Percentiles rank a stretch among this genome's conserved stretches.
Conservation (phyloP, 1,140 invertebrate species). For the Coptotermes formosanus region DNA sequence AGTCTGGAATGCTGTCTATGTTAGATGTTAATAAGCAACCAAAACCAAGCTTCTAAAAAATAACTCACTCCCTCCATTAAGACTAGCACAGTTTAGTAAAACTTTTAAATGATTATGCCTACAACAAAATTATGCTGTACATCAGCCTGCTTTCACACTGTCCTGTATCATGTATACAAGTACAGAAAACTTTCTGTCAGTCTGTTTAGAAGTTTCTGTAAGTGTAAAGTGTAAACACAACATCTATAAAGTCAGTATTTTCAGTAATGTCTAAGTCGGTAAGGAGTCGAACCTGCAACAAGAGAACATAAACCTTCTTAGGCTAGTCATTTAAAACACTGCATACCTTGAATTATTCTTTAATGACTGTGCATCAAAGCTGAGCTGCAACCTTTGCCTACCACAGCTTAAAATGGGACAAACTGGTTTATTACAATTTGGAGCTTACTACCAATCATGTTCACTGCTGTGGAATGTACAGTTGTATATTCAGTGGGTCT, state of each 20-base stretch:
- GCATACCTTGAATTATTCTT: not conserved
- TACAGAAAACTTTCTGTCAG: slow-evolving; percentile 17
- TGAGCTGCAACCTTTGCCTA: too few species aligned
- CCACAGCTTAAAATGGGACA: too few species aligned
- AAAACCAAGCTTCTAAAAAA: slow-evolving; percentile 3
- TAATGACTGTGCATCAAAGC: too few species aligned
- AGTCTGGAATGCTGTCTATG: not conserved
- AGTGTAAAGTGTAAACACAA: not conserved
- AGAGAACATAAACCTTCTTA: slow-evolving; percentile 40
- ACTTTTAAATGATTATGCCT: not conserved
- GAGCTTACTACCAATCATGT: too few species aligned
- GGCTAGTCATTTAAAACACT: not conserved
- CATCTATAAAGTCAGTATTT: slow-evolving; percentile 30
- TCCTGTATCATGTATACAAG: not conserved
- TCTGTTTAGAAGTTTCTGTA: slow-evolving; percentile 8
- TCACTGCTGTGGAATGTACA: too few species aligned
- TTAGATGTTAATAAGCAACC: not conserved
- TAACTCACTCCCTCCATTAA: not conserved
- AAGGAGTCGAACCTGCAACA: slow-evolving; percentile 56
- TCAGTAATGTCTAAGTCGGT: slow-evolving; percentile 57
- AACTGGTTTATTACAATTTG: too few species aligned
- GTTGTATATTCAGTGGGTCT: too few species aligned
- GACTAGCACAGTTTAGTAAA: not conserved
- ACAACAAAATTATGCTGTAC: not conserved
- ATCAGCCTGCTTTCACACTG: not conserved